phyloP scores from a whole-genome alignment of 1,140 invertebrate species.

The Pseudomyrmex concolor region DNA sequence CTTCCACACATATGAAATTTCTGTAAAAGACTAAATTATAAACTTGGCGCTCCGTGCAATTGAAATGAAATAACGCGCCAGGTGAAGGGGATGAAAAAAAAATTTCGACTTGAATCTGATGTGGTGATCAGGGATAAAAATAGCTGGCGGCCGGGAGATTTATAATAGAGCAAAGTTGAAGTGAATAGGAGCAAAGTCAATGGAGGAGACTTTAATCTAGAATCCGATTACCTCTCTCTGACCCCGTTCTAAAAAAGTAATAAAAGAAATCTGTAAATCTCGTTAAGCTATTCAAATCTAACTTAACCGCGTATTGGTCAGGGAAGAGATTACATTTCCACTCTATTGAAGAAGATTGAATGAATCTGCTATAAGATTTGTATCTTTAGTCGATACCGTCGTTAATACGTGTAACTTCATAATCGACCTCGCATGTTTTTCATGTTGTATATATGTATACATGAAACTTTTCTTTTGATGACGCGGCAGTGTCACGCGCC shows the following conservation, averaged over 20 bases:
- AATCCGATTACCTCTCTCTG: slow-evolving; percentile 52
- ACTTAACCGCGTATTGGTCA: slow-evolving; percentile 36
- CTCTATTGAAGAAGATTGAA: slow-evolving; percentile 11
- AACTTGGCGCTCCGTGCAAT: no score
- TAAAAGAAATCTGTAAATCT: slow-evolving; percentile 46
- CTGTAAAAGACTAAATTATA: no score
- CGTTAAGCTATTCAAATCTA: slow-evolving; percentile 44
- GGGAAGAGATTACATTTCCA: slow-evolving; percentile 17
- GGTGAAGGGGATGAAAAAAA: background rate
- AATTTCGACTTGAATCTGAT: no score
- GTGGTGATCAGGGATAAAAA: slow-evolving; percentile 22
- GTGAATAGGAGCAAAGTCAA: slow-evolving; percentile 25
- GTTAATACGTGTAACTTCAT: background rate
- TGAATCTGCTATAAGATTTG: slow-evolving; percentile 4
- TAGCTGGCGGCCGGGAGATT: slow-evolving; percentile 34
- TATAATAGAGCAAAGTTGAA: slow-evolving; percentile 26
- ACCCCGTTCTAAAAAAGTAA: slow-evolving; percentile 48
- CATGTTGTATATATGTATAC: no score
- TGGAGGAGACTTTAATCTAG: slow-evolving; percentile 41
- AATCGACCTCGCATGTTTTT: background rate
- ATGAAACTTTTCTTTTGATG: slow-evolving; percentile 9
- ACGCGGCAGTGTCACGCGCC: slow-evolving; percentile 9
- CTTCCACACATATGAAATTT: no score
- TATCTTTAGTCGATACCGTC: background rate
- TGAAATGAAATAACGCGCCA: background rate